These are phyloP conservation scores for Lasioglossum villosulum DNA, from an alignment of 2,888 invertebrate species.

Conservation along the genomic window DNA sequence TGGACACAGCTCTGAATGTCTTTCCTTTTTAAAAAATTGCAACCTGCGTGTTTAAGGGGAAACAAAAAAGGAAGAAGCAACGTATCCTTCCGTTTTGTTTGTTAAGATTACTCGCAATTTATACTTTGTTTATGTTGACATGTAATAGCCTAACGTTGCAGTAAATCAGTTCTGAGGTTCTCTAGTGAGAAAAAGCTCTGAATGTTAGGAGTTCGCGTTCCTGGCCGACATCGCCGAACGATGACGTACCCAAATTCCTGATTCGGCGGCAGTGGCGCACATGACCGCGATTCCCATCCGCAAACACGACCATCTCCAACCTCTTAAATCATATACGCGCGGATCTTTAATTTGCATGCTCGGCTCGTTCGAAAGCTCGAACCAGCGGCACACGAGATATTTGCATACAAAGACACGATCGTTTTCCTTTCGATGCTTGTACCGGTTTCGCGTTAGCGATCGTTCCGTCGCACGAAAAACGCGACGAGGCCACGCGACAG, in stretches of 20 bases:
- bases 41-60: too few relatives aligned
- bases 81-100: too few relatives aligned
- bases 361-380: background rate
- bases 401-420: background rate
- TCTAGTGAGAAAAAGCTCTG: too few relatives aligned
- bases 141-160: too few relatives aligned
- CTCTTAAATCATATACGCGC: background rate
- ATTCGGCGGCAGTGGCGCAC: background rate
- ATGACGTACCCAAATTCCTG: background rate
- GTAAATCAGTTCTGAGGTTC: too few relatives aligned
- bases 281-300: background rate
- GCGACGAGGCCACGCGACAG: background rate
- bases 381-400: background rate
- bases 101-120: too few relatives aligned
- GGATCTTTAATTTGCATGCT: background rate
- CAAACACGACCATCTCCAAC: background rate
- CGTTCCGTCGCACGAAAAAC: background rate
- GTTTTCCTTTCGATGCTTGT: conserved; percentile 3
- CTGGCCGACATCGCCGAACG: background rate
- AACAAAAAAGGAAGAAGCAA: too few relatives aligned
- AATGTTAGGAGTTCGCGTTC: background rate
- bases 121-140: too few relatives aligned
- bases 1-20: background rate
- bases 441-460: background rate
- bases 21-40: too few relatives aligned